phyloP scores from a whole-genome alignment of 2,888 invertebrate species.

The Leptinotarsa haldemani region DNA sequence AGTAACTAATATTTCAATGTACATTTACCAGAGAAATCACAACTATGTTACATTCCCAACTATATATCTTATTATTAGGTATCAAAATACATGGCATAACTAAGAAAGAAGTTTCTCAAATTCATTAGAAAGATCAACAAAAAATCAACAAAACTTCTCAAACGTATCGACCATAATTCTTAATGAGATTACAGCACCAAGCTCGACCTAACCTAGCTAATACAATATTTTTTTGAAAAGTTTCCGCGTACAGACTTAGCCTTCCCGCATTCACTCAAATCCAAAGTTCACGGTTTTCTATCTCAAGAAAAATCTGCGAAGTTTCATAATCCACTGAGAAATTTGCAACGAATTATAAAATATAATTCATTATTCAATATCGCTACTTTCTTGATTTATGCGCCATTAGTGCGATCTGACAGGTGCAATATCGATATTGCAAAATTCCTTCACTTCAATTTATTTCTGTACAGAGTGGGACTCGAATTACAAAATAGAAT shows the following conservation, averaged over 20 bases:
- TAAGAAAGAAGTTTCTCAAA: too few species aligned
- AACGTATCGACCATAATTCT: neutral
- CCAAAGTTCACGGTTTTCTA: constrained; percentile 15
- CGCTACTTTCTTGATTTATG: constrained; percentile 25
- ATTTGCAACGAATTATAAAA: constrained; percentile 14
- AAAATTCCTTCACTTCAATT: constrained; percentile 24
- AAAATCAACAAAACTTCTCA: neutral
- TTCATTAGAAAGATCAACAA: too few species aligned
- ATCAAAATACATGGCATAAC: too few species aligned
- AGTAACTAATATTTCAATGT: too few species aligned
- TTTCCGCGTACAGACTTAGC: neutral
- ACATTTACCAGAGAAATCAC: too few species aligned
- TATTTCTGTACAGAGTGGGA: neutral
- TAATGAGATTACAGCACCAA: neutral
- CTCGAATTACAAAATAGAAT: neutral
- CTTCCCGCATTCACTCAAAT: constrained; percentile 14
- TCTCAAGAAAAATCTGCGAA: neutral
- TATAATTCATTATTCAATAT: constrained; percentile 21
- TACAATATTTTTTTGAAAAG: neutral
- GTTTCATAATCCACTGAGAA: constrained; percentile 14
- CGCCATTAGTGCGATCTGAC: constrained; percentile 25
- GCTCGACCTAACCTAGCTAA: neutral
- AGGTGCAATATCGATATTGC: constrained; percentile 28
- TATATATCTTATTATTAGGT: too few species aligned
- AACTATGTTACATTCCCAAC: too few species aligned